Percentiles rank a stretch among this genome's conserved stretches.
Conservation (phyloP, 2,797 vertebrate genomes). For the Xenops minutus region DNA sequence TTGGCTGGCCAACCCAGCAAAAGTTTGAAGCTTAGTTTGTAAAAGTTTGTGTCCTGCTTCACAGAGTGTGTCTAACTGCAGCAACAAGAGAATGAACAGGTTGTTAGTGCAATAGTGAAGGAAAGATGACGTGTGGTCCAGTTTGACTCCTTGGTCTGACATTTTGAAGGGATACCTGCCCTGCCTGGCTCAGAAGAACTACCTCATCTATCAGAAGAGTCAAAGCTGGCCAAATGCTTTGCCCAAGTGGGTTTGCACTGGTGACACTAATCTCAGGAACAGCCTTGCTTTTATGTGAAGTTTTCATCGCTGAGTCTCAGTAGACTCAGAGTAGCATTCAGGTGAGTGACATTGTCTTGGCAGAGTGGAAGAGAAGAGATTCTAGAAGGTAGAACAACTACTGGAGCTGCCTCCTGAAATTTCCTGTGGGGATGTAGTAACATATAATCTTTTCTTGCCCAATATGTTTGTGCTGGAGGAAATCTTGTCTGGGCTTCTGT, state of each 20-base stretch:
- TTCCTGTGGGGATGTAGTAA: neutral
- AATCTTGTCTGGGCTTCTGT: conserved; percentile 26
- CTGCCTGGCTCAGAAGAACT: neutral
- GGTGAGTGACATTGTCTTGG: neutral
- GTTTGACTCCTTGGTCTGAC: neutral
- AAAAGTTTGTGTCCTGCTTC: neutral
- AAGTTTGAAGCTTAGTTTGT: neutral
- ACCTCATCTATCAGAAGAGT: neutral
- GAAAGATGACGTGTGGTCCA: neutral
- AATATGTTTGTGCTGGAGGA: conserved; percentile 49
- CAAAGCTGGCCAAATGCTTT: neutral
- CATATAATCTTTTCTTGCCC: conserved; percentile 8
- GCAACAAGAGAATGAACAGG: neutral
- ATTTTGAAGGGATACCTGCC: neutral
- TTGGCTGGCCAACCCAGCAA: neutral
- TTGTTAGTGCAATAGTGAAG: neutral
- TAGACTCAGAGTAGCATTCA: neutral
- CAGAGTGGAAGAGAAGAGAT: neutral
- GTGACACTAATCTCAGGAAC: neutral
- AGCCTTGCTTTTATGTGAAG: neutral
- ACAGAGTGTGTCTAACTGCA: neutral
- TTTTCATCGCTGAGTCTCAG: neutral
- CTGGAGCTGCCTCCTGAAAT: neutral
- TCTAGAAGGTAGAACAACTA: neutral
- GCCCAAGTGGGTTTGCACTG: neutral